phyloP scores from a whole-genome alignment of 2,888 invertebrate genomes.

The Oegoconia quadripuncta region DNA sequence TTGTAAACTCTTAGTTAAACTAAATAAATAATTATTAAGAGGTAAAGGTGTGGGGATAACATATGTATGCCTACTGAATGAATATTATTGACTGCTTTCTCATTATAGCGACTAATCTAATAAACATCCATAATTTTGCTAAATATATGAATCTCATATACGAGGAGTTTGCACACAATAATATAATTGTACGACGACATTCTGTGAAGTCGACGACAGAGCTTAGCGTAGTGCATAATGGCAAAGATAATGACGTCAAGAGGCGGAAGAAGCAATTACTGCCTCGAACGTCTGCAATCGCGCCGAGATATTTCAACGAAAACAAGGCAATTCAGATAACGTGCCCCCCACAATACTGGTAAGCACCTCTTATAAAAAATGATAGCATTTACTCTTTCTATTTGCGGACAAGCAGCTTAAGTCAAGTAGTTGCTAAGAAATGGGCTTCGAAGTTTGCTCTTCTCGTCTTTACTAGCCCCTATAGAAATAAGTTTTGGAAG shows the following conservation, averaged over 20 bases:
- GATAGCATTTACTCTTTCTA: conserved; percentile 3
- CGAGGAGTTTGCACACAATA: conserved; percentile 30
- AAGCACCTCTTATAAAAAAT: not conserved
- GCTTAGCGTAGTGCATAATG: conserved; percentile 61
- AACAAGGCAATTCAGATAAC: conserved; percentile 49
- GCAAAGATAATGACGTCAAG: conserved; percentile 70
- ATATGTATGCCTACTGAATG: too few species aligned
- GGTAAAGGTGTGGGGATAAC: too few species aligned
- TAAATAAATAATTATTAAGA: too few species aligned
- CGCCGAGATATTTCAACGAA: conserved; percentile 47
- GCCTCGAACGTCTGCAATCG: conserved; percentile 52
- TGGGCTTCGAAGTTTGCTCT: conserved; percentile 15
- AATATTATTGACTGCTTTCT: too few species aligned
- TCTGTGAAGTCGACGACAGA: conserved; percentile 32
- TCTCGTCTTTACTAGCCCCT: conserved; percentile 11
- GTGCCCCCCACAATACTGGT: conserved; percentile 42
- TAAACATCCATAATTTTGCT: too few species aligned
- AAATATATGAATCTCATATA: too few species aligned
- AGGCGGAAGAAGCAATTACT: conserved; percentile 72
- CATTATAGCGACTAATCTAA: too few species aligned
- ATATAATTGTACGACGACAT: conserved; percentile 26
- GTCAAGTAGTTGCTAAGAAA: conserved; percentile 10
- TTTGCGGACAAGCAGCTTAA: conserved; percentile 6
- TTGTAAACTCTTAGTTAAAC: too few species aligned
- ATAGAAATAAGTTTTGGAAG: conserved; percentile 1